These are phyloP conservation scores for Apantesis nais DNA, from an alignment of 2,888 invertebrate genomes.

Conservation along the genomic window DNA sequence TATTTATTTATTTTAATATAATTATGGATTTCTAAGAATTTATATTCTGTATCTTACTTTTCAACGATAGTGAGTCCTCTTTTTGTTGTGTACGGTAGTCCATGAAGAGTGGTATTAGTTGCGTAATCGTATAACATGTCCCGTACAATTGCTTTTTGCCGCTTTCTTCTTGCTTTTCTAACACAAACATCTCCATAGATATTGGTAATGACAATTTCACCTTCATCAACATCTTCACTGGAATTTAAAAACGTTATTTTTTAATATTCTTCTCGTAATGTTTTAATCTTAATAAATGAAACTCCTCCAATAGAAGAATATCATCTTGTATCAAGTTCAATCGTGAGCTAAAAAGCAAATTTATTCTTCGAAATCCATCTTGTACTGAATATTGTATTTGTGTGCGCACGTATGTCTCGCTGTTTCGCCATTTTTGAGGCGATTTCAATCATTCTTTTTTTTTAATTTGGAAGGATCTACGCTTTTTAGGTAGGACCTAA, in stretches of 20 bases:
- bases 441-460: too few relatives aligned
- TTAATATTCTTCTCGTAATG: neutral
- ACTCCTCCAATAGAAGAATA: neutral
- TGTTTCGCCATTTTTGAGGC: too few relatives aligned
- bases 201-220: constrained; percentile 31
- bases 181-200: constrained; percentile 50
- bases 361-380: too few relatives aligned
- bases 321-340: too few relatives aligned
- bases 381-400: too few relatives aligned
- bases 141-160: constrained; percentile 51
- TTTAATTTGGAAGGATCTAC: too few relatives aligned
- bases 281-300: neutral
- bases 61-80: constrained; percentile 50
- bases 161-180: constrained; percentile 52
- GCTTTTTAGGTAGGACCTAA: too few relatives aligned
- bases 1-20: too few relatives aligned
- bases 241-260: neutral
- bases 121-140: constrained; percentile 56
- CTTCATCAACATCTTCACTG: constrained; percentile 5
- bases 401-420: too few relatives aligned
- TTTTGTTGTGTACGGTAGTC: constrained; percentile 56
- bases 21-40: neutral
- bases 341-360: too few relatives aligned
- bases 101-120: constrained; percentile 58
- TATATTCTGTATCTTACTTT: constrained; percentile 46